Evolutionary conservation across 2,113 vertebrate species (phyloP).

Genomic region (Nannobrachium achirus): DNA sequence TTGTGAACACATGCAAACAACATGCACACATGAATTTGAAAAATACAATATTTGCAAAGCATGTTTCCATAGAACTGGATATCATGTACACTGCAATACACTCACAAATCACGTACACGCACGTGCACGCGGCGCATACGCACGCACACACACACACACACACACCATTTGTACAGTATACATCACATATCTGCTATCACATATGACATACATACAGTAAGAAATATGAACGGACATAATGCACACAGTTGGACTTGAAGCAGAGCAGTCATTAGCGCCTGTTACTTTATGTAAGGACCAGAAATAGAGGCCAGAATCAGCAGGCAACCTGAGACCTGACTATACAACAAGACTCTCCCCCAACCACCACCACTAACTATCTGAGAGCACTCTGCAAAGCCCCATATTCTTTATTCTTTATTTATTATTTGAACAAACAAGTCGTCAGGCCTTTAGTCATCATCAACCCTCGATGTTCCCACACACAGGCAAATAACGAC

Average conservation of each 20-base stretch:
- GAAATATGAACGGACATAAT: not conserved
- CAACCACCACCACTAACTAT: not conserved
- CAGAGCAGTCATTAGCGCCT: slow-evolving; percentile 43
- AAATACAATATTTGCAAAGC: no score
- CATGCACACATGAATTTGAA: not conserved
- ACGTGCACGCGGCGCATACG: no score
- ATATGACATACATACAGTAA: slow-evolving; percentile 8
- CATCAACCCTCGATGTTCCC: slow-evolving; percentile 39
- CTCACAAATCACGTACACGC: no score
- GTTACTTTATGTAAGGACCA: slow-evolving; percentile 60
- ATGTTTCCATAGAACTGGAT: no score
- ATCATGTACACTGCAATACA: no score
- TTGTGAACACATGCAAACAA: not conserved
- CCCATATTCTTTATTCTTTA: no score
- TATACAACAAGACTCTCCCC: slow-evolving; percentile 2
- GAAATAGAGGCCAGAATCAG: slow-evolving; percentile 55
- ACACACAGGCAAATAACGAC: slow-evolving; percentile 33
- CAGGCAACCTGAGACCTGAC: slow-evolving; percentile 39
- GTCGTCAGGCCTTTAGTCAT: slow-evolving; percentile 33
- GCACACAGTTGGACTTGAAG: slow-evolving; percentile 18
- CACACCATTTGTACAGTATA: no score
- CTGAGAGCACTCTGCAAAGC: not conserved
- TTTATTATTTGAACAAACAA: slow-evolving; percentile 8
- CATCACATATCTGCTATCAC: slow-evolving; percentile 26
- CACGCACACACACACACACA: slow-evolving; percentile 17